Conservation (phyloP, 2,113 vertebrate genomes). For the Stegastes partitus region DNA sequence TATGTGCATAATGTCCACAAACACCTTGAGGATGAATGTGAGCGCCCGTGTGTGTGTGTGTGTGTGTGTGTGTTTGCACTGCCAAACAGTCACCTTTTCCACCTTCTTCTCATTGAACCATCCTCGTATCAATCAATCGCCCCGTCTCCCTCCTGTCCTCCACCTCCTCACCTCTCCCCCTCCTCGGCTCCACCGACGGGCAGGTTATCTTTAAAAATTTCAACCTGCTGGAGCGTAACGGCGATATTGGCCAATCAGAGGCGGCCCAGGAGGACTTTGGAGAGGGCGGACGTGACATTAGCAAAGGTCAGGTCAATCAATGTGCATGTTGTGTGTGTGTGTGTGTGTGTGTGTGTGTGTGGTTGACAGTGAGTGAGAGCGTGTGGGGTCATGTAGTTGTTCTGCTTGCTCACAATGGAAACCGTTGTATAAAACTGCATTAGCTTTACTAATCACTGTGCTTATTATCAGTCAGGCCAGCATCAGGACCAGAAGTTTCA, state of each 20-base stretch:
- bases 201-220: constrained; percentile 26
- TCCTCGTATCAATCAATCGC: constrained; percentile 23
- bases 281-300: constrained; percentile 20
- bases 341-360: too few species aligned
- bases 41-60: too few species aligned
- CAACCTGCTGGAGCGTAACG: not conserved
- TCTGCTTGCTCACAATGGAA: too few species aligned
- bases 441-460: too few species aligned
- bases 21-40: constrained; percentile 28
- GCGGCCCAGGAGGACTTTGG: not conserved
- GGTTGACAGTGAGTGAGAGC: too few species aligned
- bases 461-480: too few species aligned
- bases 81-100: constrained; percentile 16
- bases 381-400: too few species aligned
- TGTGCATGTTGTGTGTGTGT: not conserved
- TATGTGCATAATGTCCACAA: constrained; percentile 34
- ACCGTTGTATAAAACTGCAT: too few species aligned
- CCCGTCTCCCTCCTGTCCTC: constrained; percentile 7
- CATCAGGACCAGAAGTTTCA: too few species aligned
- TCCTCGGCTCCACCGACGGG: constrained; percentile 12
- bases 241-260: constrained; percentile 14
- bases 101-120: constrained; percentile 28
- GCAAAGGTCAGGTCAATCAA: constrained; percentile 33
- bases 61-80: constrained; percentile 20
- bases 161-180: not conserved